A percentile compares a stretch with the other conserved stretches of the same genome.
Evolutionary conservation across 2,888 invertebrate species (phyloP).

Genomic region (Spilosoma lubricipeda): DNA sequence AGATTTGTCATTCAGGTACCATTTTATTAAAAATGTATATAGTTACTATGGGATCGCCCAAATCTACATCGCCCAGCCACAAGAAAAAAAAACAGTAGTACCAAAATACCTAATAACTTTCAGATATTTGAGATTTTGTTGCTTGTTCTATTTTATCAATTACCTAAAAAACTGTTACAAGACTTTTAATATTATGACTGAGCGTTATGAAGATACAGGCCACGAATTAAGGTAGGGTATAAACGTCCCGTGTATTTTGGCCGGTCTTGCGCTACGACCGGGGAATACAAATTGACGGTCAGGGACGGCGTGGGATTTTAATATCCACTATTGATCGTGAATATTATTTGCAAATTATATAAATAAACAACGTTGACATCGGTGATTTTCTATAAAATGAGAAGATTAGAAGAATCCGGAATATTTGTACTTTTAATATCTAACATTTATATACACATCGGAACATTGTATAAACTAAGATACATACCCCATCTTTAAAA

Average conservation of each 20-base stretch:
- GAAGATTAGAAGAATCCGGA: neutral
- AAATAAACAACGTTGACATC: neutral
- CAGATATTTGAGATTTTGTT: constrained; percentile 1
- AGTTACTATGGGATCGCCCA: no score
- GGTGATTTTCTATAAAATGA: neutral
- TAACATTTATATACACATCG: neutral
- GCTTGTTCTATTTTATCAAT: constrained; percentile 44
- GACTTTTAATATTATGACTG: constrained; percentile 63
- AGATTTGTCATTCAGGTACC: no score
- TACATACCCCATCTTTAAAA: neutral
- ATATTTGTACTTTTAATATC: neutral
- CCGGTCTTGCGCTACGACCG: constrained; percentile 57
- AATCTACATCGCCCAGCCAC: neutral
- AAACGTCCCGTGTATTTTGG: constrained; percentile 65
- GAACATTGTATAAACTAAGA: neutral
- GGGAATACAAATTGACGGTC: constrained; percentile 67
- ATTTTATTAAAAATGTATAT: no score
- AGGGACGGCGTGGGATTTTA: constrained; percentile 42
- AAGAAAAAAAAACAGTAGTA: neutral
- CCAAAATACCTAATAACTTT: neutral
- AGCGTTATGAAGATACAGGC: constrained; percentile 71
- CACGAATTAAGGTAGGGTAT: constrained; percentile 70
- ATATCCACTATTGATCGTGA: neutral
- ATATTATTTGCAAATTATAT: neutral
- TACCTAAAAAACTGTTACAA: constrained; percentile 37